A percentile compares a stretch with the other conserved stretches of the same genome.
Evolutionary conservation across 92 coral and sea anemone genomes (phyloP).

Genomic region (Palythoa grandis): DNA sequence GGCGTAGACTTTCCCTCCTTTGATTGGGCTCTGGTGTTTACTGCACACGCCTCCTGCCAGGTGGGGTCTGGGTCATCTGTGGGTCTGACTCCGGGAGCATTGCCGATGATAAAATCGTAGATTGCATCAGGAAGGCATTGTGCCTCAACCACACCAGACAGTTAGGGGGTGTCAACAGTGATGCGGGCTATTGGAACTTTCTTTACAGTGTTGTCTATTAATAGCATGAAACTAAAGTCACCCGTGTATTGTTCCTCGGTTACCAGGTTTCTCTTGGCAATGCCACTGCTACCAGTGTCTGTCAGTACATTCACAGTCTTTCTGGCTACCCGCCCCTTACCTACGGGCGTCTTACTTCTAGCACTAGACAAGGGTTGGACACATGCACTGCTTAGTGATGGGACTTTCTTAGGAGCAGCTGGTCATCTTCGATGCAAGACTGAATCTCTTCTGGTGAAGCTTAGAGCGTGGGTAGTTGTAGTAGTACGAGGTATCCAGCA

Average conservation of each 20-base stretch:
- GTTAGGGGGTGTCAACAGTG: constrained; percentile 54
- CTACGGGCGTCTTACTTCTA: neutral
- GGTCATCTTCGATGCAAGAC: too few relatives aligned
- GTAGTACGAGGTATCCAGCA: too few relatives aligned
- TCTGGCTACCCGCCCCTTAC: neutral
- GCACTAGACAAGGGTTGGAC: constrained; percentile 9
- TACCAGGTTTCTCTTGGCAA: too few relatives aligned
- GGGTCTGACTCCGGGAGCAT: constrained; percentile 19
- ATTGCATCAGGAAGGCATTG: constrained; percentile 20
- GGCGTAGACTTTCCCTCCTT: neutral
- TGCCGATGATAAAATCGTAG: constrained; percentile 11
- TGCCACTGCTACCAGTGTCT: neutral
- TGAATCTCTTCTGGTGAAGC: too few relatives aligned
- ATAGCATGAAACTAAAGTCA: constrained; percentile 28
- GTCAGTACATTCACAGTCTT: neutral
- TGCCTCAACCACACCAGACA: constrained; percentile 58
- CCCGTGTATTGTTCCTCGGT: neutral
- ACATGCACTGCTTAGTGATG: neutral
- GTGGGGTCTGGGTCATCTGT: constrained; percentile 42
- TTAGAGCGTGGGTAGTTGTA: too few relatives aligned
- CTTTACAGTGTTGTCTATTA: constrained; percentile 63
- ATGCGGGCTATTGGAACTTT: constrained; percentile 64
- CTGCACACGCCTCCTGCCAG: constrained; percentile 41
- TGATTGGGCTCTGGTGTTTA: neutral
- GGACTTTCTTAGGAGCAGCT: constrained; percentile 4